Evolutionary conservation across 2,113 vertebrate species (phyloP).

Genomic region (Gulo gulo): DNA sequence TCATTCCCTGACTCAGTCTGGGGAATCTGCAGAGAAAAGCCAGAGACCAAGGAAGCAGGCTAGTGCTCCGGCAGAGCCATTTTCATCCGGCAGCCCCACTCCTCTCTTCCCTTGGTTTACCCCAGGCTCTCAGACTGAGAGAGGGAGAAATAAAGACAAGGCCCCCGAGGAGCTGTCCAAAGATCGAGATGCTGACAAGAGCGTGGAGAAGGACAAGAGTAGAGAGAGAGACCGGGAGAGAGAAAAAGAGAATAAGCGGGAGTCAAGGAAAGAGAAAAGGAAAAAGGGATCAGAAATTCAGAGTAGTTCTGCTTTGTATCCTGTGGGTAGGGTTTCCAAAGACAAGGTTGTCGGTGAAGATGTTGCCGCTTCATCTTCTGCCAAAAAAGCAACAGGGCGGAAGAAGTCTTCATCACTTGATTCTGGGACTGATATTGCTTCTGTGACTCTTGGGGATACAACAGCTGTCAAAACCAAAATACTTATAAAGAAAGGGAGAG

Average conservation of each 20-base stretch:
- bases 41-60: conserved; percentile 83
- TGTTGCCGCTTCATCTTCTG: conserved; percentile 78
- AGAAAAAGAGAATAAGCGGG: conserved; percentile 96
- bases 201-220: conserved; percentile 90
- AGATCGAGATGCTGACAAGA: conserved; percentile 87
- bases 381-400: conserved; percentile 86
- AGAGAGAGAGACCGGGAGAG: conserved; percentile 89
- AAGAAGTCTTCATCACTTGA: conserved; percentile 88
- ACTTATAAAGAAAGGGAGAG: conserved; percentile 90
- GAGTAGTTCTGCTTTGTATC: conserved; percentile 81
- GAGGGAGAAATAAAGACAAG: conserved; percentile 84
- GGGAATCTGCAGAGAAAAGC: conserved; percentile 83
- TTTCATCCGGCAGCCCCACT: conserved; percentile 81
- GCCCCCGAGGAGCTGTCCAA: conserved; percentile 84
- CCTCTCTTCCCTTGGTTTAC: conserved; percentile 89
- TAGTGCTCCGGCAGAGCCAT: conserved; percentile 83
- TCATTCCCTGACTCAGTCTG: conserved; percentile 84
- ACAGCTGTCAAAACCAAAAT: conserved; percentile 90
- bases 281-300: conserved; percentile 86
- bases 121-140: conserved; percentile 87
- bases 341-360: conserved; percentile 83
- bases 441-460: conserved; percentile 81
- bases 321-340: conserved; percentile 82
- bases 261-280: conserved; percentile 91
- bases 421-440: conserved; percentile 77